Evolutionary conservation across 2,113 vertebrate genomes (phyloP).

Genomic region (Dicrurus megarhynchus): DNA sequence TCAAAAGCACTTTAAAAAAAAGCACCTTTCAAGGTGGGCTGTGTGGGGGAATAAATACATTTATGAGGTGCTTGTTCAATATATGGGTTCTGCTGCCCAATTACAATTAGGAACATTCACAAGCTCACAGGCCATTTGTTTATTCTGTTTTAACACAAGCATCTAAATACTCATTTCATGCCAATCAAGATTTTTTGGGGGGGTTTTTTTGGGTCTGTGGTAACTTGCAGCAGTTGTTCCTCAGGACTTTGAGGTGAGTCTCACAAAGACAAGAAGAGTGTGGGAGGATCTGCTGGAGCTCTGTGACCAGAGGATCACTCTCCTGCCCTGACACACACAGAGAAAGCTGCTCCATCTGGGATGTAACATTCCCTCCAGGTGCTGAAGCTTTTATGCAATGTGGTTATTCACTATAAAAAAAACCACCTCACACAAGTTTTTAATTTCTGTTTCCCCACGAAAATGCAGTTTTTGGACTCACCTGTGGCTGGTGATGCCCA

Average conservation of each 20-base stretch:
- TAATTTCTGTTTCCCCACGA: not conserved
- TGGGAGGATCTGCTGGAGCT: not conserved
- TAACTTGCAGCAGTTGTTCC: not conserved
- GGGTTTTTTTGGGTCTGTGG: not conserved
- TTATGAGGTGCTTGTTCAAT: not conserved
- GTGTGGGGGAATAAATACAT: not conserved
- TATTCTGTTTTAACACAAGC: not conserved
- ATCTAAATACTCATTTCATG: not conserved
- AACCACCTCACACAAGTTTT: fast-evolving
- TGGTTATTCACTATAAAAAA: not conserved
- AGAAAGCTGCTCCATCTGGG: not conserved
- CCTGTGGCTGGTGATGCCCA: not conserved
- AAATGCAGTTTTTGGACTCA: not conserved
- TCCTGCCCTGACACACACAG: not conserved
- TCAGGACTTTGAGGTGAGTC: not conserved
- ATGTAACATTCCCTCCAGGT: fast-evolving
- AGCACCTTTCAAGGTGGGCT: not conserved
- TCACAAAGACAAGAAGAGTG: not conserved
- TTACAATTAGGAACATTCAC: not conserved
- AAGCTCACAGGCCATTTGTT: not conserved
- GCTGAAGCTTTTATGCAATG: fast-evolving
- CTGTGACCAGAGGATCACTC: fast-evolving
- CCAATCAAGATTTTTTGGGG: not conserved
- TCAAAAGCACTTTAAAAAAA: not conserved
- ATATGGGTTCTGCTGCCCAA: fast-evolving